These are phyloP conservation scores for Ecdyonurus torrentis DNA, from an alignment of 2,888 invertebrate genomes.

Conservation along the genomic window DNA sequence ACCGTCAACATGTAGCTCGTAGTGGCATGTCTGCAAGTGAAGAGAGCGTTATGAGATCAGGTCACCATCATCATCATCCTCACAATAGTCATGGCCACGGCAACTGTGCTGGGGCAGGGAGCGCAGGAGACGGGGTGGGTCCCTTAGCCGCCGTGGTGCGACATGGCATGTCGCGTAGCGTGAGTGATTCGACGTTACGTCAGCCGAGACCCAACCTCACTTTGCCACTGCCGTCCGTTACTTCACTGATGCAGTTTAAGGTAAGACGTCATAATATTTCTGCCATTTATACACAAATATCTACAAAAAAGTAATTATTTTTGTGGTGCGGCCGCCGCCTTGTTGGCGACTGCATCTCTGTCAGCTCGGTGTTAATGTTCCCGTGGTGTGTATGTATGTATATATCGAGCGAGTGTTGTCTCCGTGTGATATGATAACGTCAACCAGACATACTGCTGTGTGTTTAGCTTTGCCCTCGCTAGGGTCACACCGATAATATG, in stretches of 20 bases:
- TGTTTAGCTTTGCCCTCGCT: no score
- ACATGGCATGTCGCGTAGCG: constrained; percentile 22
- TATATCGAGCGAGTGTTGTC: not conserved
- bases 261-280: constrained; percentile 16
- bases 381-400: not conserved
- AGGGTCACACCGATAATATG: no score
- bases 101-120: constrained; percentile 1
- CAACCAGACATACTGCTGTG: no score
- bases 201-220: constrained; percentile 23
- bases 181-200: constrained; percentile 23
- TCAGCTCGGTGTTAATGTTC: not conserved
- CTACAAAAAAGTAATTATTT: no score
- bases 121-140: constrained; percentile 25
- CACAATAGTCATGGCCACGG: not conserved
- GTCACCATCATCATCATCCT: not conserved
- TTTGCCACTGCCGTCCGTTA: constrained; percentile 23
- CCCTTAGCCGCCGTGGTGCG: constrained; percentile 25
- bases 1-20: not conserved
- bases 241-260: constrained; percentile 25
- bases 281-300: no score
- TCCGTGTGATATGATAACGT: not conserved
- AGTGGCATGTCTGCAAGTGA: constrained; percentile 2
- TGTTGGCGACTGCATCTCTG: no score
- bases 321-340: no score
- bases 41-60: not conserved